These are phyloP conservation scores for Scomber japonicus DNA, from an alignment of 2,113 vertebrate genomes.

Conservation along the genomic window DNA sequence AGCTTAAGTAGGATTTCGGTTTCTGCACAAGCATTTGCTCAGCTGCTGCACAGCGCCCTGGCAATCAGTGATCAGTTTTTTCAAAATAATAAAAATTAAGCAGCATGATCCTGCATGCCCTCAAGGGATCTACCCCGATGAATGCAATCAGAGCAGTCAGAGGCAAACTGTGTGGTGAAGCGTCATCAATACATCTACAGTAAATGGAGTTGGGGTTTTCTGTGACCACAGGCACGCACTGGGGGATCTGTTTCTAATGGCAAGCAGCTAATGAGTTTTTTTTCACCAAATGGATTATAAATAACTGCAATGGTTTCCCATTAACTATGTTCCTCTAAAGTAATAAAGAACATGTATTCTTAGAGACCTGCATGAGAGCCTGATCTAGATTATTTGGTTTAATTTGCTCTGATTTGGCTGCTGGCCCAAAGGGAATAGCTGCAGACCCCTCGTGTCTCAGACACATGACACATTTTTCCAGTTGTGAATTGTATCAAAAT, in stretches of 20 bases:
- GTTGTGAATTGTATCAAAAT: neutral
- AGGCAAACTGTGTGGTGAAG: neutral
- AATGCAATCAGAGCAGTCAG: constrained; percentile 14
- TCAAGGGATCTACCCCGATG: neutral
- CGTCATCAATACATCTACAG: constrained; percentile 8
- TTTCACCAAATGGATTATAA: constrained; percentile 38
- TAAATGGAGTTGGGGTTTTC: constrained; percentile 16
- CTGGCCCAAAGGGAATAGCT: neutral
- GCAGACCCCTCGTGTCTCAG: neutral
- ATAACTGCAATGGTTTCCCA: constrained; percentile 8
- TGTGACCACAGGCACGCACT: neutral
- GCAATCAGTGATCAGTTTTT: neutral
- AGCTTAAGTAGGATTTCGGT: neutral
- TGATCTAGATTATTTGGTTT: constrained; percentile 12
- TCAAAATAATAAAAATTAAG: neutral
- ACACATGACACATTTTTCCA: neutral
- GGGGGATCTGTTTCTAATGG: constrained; percentile 3
- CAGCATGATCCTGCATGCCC: neutral
- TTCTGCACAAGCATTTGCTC: neutral
- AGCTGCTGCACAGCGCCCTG: neutral
- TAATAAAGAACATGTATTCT: constrained; percentile 12
- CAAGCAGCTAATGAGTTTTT: constrained; percentile 45
- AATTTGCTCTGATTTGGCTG: constrained; percentile 12
- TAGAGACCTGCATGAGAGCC: neutral
- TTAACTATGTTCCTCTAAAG: constrained; percentile 18